phyloP scores from a whole-genome alignment of 2,113 vertebrate species.

The Neotoma lepida region DNA sequence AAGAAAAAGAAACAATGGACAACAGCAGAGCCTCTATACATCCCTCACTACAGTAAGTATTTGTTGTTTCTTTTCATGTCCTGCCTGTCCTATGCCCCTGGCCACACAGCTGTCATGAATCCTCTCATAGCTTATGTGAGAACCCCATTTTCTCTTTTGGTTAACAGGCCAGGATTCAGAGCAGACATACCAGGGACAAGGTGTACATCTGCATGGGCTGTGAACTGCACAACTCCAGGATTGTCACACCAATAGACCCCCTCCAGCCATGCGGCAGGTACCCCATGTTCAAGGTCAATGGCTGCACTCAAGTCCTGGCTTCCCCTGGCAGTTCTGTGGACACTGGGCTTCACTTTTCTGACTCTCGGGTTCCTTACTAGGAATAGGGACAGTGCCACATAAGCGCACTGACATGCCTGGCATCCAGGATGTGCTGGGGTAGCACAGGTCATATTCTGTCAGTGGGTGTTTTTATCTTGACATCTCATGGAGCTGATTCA shows the following conservation, averaged over 20 bases:
- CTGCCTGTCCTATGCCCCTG: not conserved
- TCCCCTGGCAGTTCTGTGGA: not conserved
- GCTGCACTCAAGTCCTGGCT: not conserved
- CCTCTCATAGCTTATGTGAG: not conserved
- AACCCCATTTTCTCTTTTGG: not conserved
- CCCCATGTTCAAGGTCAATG: not conserved
- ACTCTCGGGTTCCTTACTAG: not conserved
- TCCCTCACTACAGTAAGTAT: not conserved
- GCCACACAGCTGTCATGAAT: not conserved
- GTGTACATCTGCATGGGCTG: not conserved
- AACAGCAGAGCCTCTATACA: not conserved
- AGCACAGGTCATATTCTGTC: not conserved
- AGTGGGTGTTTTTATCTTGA: too few species aligned
- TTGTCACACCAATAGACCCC: not conserved
- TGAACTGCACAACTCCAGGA: not conserved
- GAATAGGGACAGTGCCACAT: not conserved
- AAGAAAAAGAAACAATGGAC: not conserved
- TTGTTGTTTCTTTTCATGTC: too few species aligned
- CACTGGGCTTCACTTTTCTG: not conserved
- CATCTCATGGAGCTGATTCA: not conserved
- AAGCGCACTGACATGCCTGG: not conserved
- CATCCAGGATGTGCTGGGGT: not conserved
- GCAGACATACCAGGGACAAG: not conserved
- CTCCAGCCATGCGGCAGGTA: too few species aligned
- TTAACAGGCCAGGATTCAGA: not conserved